phyloP scores from a whole-genome alignment of 2,797 vertebrate genomes.

The Pagetopsis macropterus region DNA sequence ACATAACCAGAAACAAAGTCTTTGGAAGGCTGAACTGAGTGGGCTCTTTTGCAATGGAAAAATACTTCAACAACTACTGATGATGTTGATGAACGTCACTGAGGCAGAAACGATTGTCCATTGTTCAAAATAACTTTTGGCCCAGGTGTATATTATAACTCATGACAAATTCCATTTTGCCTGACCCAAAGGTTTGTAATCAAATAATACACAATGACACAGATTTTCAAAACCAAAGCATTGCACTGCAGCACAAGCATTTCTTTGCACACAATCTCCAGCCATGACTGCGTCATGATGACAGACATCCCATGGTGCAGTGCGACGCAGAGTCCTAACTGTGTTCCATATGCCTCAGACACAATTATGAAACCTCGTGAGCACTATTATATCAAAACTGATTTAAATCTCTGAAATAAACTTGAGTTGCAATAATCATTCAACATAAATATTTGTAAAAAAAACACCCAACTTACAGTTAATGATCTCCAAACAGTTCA shows the following conservation, averaged over 20 bases:
- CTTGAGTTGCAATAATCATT: no score
- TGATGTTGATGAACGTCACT: background rate
- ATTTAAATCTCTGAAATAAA: no score
- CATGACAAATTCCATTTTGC: no score
- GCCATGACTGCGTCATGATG: background rate
- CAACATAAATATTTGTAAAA: no score
- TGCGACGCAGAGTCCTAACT: background rate
- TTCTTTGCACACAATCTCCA: background rate
- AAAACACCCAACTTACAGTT: no score
- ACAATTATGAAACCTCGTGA: no score
- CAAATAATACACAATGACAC: background rate
- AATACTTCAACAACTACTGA: background rate
- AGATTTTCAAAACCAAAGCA: background rate
- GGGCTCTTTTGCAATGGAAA: background rate
- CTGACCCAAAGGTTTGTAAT: background rate
- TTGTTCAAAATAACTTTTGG: background rate
- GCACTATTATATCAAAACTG: no score
- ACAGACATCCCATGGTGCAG: conserved; percentile 4
- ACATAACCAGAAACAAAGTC: background rate
- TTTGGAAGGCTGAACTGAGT: background rate
- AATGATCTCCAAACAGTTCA: no score
- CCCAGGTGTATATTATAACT: background rate
- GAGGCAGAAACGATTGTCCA: background rate
- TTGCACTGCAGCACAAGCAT: background rate
- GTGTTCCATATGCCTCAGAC: background rate